These are phyloP conservation scores for Encarsia formosa DNA, from an alignment of 2,888 invertebrate genomes.

Conservation along the genomic window DNA sequence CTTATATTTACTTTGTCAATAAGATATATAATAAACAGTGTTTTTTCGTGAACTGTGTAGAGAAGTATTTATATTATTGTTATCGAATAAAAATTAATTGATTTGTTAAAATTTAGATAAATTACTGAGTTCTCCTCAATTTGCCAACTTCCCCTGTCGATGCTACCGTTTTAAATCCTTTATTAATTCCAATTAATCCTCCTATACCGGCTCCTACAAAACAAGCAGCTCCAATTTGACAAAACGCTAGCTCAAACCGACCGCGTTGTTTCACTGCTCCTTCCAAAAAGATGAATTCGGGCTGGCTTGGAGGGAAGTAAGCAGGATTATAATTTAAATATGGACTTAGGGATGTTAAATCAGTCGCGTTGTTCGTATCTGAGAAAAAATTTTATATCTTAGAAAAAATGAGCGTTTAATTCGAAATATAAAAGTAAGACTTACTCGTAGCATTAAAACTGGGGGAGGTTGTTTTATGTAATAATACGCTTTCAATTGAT, in stretches of 20 bases:
- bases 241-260: conserved; percentile 90
- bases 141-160: conserved; percentile 83
- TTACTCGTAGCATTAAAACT: too few relatives aligned
- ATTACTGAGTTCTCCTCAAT: conserved; percentile 86
- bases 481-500: too few relatives aligned
- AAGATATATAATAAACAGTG: too few relatives aligned
- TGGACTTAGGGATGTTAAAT: conserved; percentile 57
- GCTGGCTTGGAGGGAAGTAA: conserved; percentile 77
- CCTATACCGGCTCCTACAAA: conserved; percentile 84
- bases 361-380: too few relatives aligned
- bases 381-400: too few relatives aligned
- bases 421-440: too few relatives aligned
- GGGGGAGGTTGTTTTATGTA: too few relatives aligned
- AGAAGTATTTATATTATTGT: too few relatives aligned
- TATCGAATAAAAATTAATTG: too few relatives aligned
- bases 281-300: conserved; percentile 93
- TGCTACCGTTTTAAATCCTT: conserved; percentile 80
- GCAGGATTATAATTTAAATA: conserved; percentile 91
- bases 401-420: too few relatives aligned
- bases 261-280: conserved; percentile 87
- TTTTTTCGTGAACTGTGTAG: too few relatives aligned
- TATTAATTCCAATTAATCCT: conserved; percentile 81
- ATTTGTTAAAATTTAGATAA: too few relatives aligned
- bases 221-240: conserved; percentile 89
- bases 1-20: neutral